phyloP scores from a whole-genome alignment of 1,140 invertebrate genomes.

The Ectropis grisescens region DNA sequence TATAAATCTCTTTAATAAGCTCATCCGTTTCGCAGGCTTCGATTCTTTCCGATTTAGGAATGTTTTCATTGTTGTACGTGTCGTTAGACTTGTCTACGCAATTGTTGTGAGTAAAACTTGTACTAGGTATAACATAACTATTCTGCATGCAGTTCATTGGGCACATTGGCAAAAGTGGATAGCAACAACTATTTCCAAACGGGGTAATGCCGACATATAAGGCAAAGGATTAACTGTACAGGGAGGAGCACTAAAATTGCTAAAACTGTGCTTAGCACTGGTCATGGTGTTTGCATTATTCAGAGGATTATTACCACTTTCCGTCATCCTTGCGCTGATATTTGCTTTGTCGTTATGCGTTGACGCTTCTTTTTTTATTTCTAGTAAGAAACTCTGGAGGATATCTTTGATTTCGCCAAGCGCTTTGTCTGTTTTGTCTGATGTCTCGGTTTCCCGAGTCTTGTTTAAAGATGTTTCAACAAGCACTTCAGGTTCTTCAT shows the following conservation, averaged over 20 bases:
- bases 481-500: constrained; percentile 13
- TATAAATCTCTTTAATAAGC: constrained; percentile 54
- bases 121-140: constrained; percentile 30
- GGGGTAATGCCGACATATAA: constrained; percentile 23
- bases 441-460: constrained; percentile 27
- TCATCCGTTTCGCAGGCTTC: constrained; percentile 35
- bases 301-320: constrained; percentile 14
- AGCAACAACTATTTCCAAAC: constrained; percentile 40
- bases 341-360: constrained; percentile 29
- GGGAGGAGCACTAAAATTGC: constrained; percentile 20
- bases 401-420: constrained; percentile 55
- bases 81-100: constrained; percentile 22
- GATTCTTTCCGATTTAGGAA: no score
- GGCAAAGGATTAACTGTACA: constrained; percentile 18
- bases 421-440: constrained; percentile 45
- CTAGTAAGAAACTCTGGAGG: constrained; percentile 44
- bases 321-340: constrained; percentile 10
- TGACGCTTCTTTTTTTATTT: constrained; percentile 46
- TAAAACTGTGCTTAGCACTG: constrained; percentile 22
- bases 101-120: constrained; percentile 36
- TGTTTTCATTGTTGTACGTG: constrained; percentile 8
- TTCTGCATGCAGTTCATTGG: constrained; percentile 44
- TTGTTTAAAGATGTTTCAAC: constrained; percentile 29
- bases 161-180: constrained; percentile 43
- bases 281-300: constrained; percentile 11